These are phyloP conservation scores for Chrysoperla carnea DNA, from an alignment of 1,140 invertebrate species.

Conservation along the genomic window DNA sequence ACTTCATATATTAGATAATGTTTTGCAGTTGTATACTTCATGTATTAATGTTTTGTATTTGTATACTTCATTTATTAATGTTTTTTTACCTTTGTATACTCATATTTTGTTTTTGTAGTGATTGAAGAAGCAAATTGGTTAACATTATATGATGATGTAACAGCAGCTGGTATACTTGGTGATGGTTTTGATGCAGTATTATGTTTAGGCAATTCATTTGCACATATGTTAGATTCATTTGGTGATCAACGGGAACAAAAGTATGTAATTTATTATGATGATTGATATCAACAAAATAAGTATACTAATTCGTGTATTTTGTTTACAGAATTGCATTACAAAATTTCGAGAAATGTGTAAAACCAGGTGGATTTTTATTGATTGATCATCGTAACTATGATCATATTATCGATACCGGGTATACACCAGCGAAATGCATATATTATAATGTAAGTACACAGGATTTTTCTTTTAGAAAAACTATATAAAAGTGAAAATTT, in stretches of 20 bases:
- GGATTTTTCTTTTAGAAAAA: background rate
- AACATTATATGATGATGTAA: slow-evolving; percentile 49
- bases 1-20: too few relatives aligned
- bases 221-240: slow-evolving; percentile 60
- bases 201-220: slow-evolving; percentile 78
- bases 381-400: slow-evolving; percentile 84
- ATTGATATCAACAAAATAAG: too few relatives aligned
- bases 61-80: too few relatives aligned
- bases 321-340: slow-evolving; percentile 35
- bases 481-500: background rate
- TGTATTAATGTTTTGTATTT: too few relatives aligned
- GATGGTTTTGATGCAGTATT: slow-evolving; percentile 64
- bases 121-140: slow-evolving; percentile 73
- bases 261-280: too few relatives aligned
- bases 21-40: too few relatives aligned
- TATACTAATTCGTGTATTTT: too few relatives aligned
- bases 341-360: slow-evolving; percentile 66
- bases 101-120: slow-evolving; percentile 30
- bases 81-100: too few relatives aligned
- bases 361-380: slow-evolving; percentile 64
- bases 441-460: slow-evolving; percentile 74
- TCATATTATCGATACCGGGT: slow-evolving; percentile 51
- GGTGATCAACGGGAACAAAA: slow-evolving; percentile 64
- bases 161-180: slow-evolving; percentile 26
- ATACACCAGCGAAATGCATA: slow-evolving; percentile 59